phyloP scores from a whole-genome alignment of 2,888 invertebrate genomes.

The Norana najaformis region DNA sequence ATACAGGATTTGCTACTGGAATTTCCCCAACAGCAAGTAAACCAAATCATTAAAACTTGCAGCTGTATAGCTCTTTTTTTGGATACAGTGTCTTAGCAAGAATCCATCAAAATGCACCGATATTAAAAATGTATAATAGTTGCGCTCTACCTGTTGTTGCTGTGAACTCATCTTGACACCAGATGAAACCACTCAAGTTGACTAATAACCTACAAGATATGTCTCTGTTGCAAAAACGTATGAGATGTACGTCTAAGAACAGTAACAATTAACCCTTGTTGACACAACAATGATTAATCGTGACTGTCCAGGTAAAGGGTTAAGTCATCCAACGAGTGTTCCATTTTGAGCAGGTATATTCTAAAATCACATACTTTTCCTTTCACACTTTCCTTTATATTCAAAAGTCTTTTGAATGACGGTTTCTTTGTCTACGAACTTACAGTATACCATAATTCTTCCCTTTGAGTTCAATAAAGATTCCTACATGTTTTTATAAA shows the following conservation, averaged over 20 bases:
- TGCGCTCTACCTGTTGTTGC: slow-evolving; percentile 4
- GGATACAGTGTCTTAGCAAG: too few relatives aligned
- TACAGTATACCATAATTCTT: too few relatives aligned
- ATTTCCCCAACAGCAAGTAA: neutral
- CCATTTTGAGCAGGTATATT: neutral
- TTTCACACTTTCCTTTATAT: neutral
- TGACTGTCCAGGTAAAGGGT: too few relatives aligned
- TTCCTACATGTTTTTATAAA: neutral
- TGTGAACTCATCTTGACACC: neutral
- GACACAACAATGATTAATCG: too few relatives aligned
- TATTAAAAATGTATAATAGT: neutral
- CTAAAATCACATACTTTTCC: too few relatives aligned
- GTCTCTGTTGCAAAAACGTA: too few relatives aligned
- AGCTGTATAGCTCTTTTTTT: too few relatives aligned
- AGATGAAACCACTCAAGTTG: neutral
- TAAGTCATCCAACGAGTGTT: neutral
- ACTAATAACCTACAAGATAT: neutral
- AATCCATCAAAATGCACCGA: too few relatives aligned
- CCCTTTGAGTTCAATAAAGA: neutral
- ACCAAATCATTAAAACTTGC: neutral
- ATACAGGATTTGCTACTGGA: too few relatives aligned
- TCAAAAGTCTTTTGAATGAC: neutral
- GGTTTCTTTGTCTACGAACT: neutral
- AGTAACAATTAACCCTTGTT: too few relatives aligned
- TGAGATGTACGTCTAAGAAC: too few relatives aligned